A percentile compares a stretch with the other conserved stretches of the same genome.
Conservation (phyloP, 2,113 vertebrate species). For the Pholis gunnellus region DNA sequence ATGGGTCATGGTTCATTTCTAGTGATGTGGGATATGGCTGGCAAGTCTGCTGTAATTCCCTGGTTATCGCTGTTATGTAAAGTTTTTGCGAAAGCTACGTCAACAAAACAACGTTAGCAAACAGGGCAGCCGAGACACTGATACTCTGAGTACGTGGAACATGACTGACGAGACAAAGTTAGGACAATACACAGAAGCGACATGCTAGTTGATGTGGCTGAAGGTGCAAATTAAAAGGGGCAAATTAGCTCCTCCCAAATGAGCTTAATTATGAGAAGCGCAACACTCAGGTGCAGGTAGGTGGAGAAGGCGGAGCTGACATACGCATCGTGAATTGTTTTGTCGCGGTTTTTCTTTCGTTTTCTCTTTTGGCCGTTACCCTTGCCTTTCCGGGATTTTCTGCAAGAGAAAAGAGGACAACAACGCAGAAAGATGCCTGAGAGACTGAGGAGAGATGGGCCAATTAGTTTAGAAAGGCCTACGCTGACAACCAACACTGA, state of each 20-base stretch:
- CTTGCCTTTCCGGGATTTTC: conserved; percentile 95
- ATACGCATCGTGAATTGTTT: conserved; percentile 92
- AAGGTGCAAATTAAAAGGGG: conserved; percentile 75
- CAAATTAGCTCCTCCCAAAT: conserved; percentile 84
- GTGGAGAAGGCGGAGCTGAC: conserved; percentile 89
- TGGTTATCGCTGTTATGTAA: conserved; percentile 9
- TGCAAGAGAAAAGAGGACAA: conserved; percentile 89
- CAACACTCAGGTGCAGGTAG: conserved; percentile 84
- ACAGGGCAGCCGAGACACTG: conserved; percentile 10
- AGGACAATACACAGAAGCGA: conserved; percentile 59
- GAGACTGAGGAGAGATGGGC: conserved; percentile 56
- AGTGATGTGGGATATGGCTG: conserved; percentile 15
- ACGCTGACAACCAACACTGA: conserved; percentile 11
- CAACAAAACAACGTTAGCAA: conserved; percentile 42
- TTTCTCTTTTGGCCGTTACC: conserved; percentile 98
- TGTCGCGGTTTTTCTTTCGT: conserved; percentile 97
- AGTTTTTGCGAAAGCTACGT: conserved; percentile 40
- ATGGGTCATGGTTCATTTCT: conserved; percentile 48
- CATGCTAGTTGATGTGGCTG: conserved; percentile 62
- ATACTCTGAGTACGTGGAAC: conserved; percentile 3
- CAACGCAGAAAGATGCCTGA: conserved; percentile 79
- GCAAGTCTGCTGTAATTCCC: conserved; percentile 7
- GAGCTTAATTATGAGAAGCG: conserved; percentile 82
- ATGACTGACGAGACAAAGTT: conserved; percentile 54
- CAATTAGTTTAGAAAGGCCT: not conserved